Percentiles rank a stretch among this genome's conserved stretches.
phyloP scores from a whole-genome alignment of 2,797 vertebrate species.

The Paratrypauchen microcephalus region DNA sequence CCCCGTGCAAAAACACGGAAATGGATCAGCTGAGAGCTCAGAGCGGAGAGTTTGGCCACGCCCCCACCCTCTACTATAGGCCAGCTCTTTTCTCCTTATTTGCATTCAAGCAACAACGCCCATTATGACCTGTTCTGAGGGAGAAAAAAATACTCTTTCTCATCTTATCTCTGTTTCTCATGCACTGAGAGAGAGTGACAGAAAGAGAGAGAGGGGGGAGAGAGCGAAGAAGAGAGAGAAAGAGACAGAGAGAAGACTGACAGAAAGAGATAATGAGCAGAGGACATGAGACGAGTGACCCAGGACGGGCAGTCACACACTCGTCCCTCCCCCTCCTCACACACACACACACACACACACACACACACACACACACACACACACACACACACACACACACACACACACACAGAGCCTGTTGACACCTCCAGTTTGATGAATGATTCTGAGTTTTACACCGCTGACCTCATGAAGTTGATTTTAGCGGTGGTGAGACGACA shows the following conservation, averaged over 20 bases:
- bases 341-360: background rate
- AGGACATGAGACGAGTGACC: slow-evolving; percentile 62
- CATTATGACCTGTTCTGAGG: no score
- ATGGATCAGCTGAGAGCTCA: no score
- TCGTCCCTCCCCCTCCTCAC: background rate
- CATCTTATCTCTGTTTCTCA: no score
- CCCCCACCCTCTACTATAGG: no score
- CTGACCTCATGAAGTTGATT: slow-evolving; percentile 76
- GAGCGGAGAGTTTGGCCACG: no score
- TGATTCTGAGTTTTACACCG: slow-evolving; percentile 62
- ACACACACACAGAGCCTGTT: slow-evolving; percentile 31
- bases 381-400: slow-evolving; percentile 28
- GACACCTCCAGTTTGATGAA: background rate
- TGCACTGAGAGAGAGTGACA: background rate
- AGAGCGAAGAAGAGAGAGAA: background rate
- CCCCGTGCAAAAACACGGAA: no score
- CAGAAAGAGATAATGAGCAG: slow-evolving; percentile 42
- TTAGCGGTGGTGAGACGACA: slow-evolving; percentile 51
- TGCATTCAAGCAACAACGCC: no score
- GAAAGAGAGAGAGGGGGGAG: slow-evolving; percentile 18
- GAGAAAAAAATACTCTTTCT: no score
- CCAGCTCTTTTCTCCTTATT: no score
- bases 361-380: slow-evolving; percentile 9
- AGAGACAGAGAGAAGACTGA: background rate
- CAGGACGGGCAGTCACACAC: slow-evolving; percentile 28